phyloP scores from a whole-genome alignment of 2,797 vertebrate species.

The Sebastes wilsoni region DNA sequence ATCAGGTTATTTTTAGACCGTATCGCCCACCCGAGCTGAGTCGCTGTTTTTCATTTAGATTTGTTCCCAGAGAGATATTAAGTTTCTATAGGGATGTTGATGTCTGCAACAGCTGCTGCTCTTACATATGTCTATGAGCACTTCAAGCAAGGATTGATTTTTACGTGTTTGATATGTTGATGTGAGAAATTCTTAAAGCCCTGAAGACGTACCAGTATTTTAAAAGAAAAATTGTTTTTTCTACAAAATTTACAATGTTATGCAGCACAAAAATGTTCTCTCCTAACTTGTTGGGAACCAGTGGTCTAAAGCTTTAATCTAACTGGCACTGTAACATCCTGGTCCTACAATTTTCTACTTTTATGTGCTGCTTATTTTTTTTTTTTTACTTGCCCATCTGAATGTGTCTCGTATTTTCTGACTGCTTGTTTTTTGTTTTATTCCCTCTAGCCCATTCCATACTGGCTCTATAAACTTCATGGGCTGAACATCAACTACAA shows the following conservation, averaged over 20 bases:
- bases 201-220: not conserved
- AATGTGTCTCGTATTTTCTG: not conserved
- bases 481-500: conserved; percentile 99
- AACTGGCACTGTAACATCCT: not conserved
- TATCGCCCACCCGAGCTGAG: too few relatives aligned
- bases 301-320: not conserved
- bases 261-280: not conserved
- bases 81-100: not conserved
- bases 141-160: not conserved
- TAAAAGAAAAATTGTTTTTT: not conserved
- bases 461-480: conserved; percentile 97
- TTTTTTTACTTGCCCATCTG: not conserved
- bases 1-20: too few relatives aligned
- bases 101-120: not conserved
- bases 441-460: conserved; percentile 90
- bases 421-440: not conserved
- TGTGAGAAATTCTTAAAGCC: not conserved
- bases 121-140: not conserved
- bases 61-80: not conserved
- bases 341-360: not conserved
- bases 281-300: not conserved
- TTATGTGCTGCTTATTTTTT: not conserved
- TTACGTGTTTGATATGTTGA: not conserved
- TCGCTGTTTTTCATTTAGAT: not conserved
- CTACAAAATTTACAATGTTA: not conserved